Evolutionary conservation across 2,888 invertebrate species (phyloP).

Genomic region (Trilocha varians): DNA sequence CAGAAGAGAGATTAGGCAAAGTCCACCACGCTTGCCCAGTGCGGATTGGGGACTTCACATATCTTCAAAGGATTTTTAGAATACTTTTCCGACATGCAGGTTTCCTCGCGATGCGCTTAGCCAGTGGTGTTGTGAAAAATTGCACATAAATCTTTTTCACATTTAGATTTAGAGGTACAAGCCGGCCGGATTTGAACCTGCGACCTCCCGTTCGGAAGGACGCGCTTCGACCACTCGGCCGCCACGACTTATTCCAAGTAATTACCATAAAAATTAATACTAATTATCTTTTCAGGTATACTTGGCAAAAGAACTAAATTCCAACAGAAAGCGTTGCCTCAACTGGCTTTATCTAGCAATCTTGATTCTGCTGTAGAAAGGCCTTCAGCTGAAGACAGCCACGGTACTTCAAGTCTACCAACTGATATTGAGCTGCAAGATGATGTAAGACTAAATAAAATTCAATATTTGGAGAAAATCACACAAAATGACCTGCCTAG

Average conservation of each 20-base stretch:
- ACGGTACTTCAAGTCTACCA: conserved; percentile 69
- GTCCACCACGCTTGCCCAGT: too few species aligned
- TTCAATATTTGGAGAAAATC: conserved; percentile 77
- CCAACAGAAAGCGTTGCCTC: conserved; percentile 87
- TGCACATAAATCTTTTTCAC: too few species aligned
- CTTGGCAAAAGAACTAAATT: conserved; percentile 93
- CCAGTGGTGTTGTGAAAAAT: too few species aligned
- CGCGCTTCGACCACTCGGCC: too few species aligned
- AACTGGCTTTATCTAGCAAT: conserved; percentile 82
- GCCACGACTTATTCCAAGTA: too few species aligned
- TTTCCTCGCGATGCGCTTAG: too few species aligned
- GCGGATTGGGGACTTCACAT: too few species aligned
- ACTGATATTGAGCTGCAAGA: conserved; percentile 84
- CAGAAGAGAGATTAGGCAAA: too few species aligned
- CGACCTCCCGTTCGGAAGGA: too few species aligned
- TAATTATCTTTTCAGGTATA: conserved; percentile 65
- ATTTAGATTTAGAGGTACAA: neutral
- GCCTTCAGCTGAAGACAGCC: conserved; percentile 59
- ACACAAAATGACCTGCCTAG: conserved; percentile 74
- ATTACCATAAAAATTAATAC: neutral
- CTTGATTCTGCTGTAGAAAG: conserved; percentile 51
- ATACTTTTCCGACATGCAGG: too few species aligned
- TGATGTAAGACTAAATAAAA: conserved; percentile 87
- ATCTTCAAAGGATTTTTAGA: too few species aligned
- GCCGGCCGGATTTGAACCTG: too few species aligned